Evolutionary conservation across 1,140 invertebrate species (phyloP), one percentile per base, ranked within the genome.

Genomic region (Rhynchophorus ferrugineus): DNA sequence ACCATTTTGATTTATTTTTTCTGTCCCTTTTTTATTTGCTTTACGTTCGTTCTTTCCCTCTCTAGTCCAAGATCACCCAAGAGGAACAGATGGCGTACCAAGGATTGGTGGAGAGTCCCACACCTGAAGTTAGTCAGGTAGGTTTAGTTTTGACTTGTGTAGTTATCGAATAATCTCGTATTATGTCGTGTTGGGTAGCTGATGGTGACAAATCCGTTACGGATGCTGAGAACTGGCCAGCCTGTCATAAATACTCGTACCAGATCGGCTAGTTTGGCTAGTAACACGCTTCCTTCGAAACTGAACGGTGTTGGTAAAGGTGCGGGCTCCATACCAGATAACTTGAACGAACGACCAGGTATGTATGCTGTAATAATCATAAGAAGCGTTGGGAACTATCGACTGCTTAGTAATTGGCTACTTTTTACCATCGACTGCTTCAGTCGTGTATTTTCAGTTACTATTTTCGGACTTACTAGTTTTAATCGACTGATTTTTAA

Each of bases 21-120:
- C 43, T 65, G 66, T 69, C 58, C 68, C 67, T 61, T 56, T 64
- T 71, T 60, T 66, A 62, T 55, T 69, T 62, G 67, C 54, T 64
- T 61, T 63, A 61, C 24, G 44, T 61, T 60, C 47, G 57, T 59
- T 58, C 48, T 67, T 61, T 68, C 62, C 65, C 60, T 50, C 71
- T 69, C 67, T 71, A 89, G 85, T 78, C 81, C 3, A 82, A 82
- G 29, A 73, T 89, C 49, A 86, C 84, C n/a, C 81, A 84, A 57
- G 85, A 89, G 62, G 83, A 90, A 22, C 90, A 91, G 64, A 83
- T 89, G 65, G 93, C 91, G 0, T 97, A 96, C 74, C 88, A 90
- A 65, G 85, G 85, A 59, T 73, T 97, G 22, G 89, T 97, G 33
- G 91, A 94, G 59, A 83, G 33, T 47, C 73, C 14, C 43, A 66